Base-by-base conservation (phyloP, 2,113 vertebrate genomes). In the Deroptyus accipitrinus region DNA sequence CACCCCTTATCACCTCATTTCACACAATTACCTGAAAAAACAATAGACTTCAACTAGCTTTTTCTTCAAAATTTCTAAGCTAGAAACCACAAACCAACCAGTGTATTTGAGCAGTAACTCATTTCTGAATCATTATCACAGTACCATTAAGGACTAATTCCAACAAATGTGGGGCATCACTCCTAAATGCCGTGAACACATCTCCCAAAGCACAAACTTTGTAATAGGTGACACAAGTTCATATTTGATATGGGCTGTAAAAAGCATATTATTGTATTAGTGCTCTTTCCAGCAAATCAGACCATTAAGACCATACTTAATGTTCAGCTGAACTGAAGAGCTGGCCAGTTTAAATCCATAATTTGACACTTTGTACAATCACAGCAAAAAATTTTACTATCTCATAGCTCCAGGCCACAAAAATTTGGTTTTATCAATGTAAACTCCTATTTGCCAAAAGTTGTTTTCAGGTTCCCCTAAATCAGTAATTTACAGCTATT, bases 261-360 rank as follows among this genome's bases (percentile, higher is more conserved):
- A 97, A 96, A 94, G 70, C 48, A 95, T 78, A 97, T 95, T 97
- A 95, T 92, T 96, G 27, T 96, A 97, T 97, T 82, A 88, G 64
- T 84, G 78, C 59, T 97, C 92, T 97, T 97, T 74, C 80, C 69
- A 96, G 95, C 42, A 97, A 97, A 96, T 95, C 92, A 97, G 76
- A 96, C 92, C 94, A 97, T 97, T 97, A 96, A 96, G 94, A 96
- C 83, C 92, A 83, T 95, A 96, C 72, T 96, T 97, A 97, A 77
- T 87, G 73, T 94, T 97, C 91, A 96, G 63, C 15, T 95, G 92
- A 96, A 95, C 2, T 91, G 92, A 97, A 97, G 97, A 97, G 63
- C 42, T 90, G 79, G 72, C 18, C 88, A 95, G 92, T 96, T 97
- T 95, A 96, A 97, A 96, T 88, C 46, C 74, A 63, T 20, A 94